Percentiles rank a stretch among this genome's conserved stretches.
These are phyloP conservation scores for Oryzias dopingdopingensis DNA, from an alignment of 2,797 vertebrate species.

Conservation along the genomic window DNA sequence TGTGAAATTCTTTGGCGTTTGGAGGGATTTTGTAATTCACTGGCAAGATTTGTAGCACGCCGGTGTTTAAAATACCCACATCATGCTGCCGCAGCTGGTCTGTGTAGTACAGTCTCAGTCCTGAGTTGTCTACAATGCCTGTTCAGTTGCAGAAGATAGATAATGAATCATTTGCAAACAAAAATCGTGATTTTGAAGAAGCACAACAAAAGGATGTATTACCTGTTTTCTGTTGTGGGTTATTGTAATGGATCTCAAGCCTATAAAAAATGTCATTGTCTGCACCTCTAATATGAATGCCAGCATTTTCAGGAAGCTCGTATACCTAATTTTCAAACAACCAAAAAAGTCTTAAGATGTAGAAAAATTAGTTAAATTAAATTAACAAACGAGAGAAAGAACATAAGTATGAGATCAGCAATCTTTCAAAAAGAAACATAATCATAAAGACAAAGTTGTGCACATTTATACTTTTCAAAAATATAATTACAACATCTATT, in stretches of 20 bases:
- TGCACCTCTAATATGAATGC: constrained; percentile 66
- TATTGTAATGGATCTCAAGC: constrained; percentile 77
- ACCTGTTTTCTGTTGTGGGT: constrained; percentile 55
- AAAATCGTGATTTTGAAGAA: too few species aligned
- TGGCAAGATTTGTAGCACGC: fast-evolving
- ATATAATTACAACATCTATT: too few species aligned
- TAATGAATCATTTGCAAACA: too few species aligned
- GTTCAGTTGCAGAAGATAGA: neutral
- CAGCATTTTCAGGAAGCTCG: constrained; percentile 62
- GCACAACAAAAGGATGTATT: neutral
- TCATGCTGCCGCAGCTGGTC: constrained; percentile 56
- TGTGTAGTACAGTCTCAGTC: constrained; percentile 68
- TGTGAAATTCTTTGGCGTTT: constrained; percentile 57
- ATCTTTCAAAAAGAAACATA: too few species aligned
- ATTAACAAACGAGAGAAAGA: too few species aligned
- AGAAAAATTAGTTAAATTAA: neutral
- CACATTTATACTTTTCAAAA: too few species aligned
- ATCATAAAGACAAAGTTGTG: too few species aligned
- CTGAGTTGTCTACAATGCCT: constrained; percentile 73
- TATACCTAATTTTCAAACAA: constrained; percentile 40
- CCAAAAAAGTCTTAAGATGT: neutral
- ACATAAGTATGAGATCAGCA: too few species aligned
- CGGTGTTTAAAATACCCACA: constrained; percentile 55
- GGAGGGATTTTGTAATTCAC: constrained; percentile 66
- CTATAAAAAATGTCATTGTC: constrained; percentile 37